Percentiles rank a stretch among this genome's conserved stretches.
Evolutionary conservation across 2,113 vertebrate species (phyloP).

Genomic region (Oncorhynchus kisutch): DNA sequence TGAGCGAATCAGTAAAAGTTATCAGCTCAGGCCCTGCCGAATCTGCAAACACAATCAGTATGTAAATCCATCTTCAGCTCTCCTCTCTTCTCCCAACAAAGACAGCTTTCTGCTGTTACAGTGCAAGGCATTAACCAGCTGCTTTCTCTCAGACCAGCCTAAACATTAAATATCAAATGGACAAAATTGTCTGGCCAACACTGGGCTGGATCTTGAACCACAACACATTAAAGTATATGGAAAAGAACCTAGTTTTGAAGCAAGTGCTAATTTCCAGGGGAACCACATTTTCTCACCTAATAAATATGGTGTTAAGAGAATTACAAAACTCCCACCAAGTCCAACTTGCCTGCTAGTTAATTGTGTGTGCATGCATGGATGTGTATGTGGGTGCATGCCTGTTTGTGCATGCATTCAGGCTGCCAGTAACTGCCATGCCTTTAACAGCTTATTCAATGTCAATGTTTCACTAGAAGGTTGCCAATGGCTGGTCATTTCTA

Average conservation of each 20-base stretch:
- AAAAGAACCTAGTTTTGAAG: conserved; percentile 35
- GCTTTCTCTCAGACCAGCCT: conserved; percentile 17
- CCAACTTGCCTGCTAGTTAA: conserved; percentile 10
- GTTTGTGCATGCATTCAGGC: not conserved
- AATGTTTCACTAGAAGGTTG: conserved; percentile 62
- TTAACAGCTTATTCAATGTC: conserved; percentile 19
- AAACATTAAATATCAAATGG: conserved; percentile 38
- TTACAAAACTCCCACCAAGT: conserved; percentile 39
- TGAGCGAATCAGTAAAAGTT: conserved; percentile 78
- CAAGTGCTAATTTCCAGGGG: conserved; percentile 27
- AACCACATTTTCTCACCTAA: conserved; percentile 30
- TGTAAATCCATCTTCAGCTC: conserved; percentile 77
- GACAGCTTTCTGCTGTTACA: conserved; percentile 28
- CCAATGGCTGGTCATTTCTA: conserved; percentile 71
- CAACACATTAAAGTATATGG: conserved; percentile 35
- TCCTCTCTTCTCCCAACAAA: conserved; percentile 43
- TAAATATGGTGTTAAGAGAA: conserved; percentile 10
- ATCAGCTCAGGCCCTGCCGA: conserved; percentile 76
- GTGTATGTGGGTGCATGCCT: not conserved
- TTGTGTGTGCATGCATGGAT: conserved; percentile 4
- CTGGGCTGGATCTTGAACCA: conserved; percentile 13
- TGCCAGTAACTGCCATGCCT: not conserved
- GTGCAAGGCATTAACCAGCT: conserved; percentile 33
- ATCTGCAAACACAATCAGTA: conserved; percentile 82
- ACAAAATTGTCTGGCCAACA: conserved; percentile 26